phyloP scores from a whole-genome alignment of 2,888 invertebrate species.

The Sphecodes monilicornis region DNA sequence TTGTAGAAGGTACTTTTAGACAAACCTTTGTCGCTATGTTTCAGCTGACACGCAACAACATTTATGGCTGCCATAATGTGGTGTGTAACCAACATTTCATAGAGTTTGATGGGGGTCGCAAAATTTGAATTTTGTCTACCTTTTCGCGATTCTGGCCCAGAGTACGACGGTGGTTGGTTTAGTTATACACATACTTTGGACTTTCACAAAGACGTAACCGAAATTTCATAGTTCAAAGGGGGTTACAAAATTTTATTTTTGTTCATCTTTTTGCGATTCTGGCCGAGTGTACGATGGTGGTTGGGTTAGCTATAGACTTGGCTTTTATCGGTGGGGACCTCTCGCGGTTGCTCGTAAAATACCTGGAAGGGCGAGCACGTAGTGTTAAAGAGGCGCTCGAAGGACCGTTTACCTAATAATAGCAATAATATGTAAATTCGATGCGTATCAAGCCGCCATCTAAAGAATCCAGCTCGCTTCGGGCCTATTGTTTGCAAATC shows the following conservation, averaged over 20 bases:
- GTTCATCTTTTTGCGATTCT: not conserved
- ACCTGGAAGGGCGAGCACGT: conserved; percentile 77
- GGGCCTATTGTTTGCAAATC: conserved; percentile 83
- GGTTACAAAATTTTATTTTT: not conserved
- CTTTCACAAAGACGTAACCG: not conserved
- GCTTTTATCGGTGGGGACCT: conserved; percentile 72
- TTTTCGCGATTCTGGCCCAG: too few relatives aligned
- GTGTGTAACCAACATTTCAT: too few relatives aligned
- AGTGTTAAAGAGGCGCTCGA: conserved; percentile 80
- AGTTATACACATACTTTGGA: conserved; percentile 6
- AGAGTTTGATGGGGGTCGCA: too few relatives aligned
- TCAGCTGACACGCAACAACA: not conserved
- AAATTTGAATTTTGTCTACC: too few relatives aligned
- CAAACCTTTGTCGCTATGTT: too few relatives aligned
- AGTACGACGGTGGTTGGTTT: conserved; percentile 51
- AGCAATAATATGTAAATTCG: conserved; percentile 84
- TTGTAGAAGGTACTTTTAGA: not conserved
- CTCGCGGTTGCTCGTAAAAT: conserved; percentile 77
- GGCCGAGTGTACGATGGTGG: conserved; percentile 47
- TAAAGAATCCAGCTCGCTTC: conserved; percentile 81
- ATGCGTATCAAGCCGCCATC: conserved; percentile 83
- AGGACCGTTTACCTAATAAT: conserved; percentile 84
- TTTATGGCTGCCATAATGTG: not conserved
- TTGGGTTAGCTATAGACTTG: conserved; percentile 47
- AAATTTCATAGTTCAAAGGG: conserved; percentile 1